A percentile compares a stretch with the other conserved stretches of the same genome.
These are phyloP conservation scores for Drosophila cardini DNA, from an alignment of 1,140 invertebrate genomes.

Conservation along the genomic window DNA sequence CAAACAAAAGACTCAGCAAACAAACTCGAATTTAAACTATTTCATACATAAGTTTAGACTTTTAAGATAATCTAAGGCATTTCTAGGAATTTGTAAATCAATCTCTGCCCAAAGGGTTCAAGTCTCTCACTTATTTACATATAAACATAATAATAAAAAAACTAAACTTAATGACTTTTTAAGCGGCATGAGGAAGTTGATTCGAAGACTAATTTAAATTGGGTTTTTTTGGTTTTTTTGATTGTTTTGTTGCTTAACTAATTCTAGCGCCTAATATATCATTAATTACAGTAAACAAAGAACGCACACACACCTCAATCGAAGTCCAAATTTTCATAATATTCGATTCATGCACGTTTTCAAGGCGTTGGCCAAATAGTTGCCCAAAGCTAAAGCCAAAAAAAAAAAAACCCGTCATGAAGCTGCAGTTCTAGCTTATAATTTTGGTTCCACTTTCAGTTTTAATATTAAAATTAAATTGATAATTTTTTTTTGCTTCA, in stretches of 20 bases:
- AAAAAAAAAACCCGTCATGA: conserved; percentile 42
- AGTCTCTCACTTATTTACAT: conserved; percentile 10
- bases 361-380: conserved; percentile 52
- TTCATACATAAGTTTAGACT: background rate
- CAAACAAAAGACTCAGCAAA: conserved; percentile 44
- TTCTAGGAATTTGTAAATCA: conserved; percentile 4
- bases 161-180: conserved; percentile 45
- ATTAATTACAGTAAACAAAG: conserved; percentile 72
- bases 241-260: conserved; percentile 25
- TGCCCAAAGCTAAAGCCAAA: conserved; percentile 12
- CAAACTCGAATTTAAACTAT: conserved; percentile 20
- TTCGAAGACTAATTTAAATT: conserved; percentile 55
- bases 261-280: conserved; percentile 56
- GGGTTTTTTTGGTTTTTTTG: conserved; percentile 37
- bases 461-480: conserved; percentile 74
- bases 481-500: conserved; percentile 42
- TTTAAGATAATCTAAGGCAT: conserved; percentile 12
- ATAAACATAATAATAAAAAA: background rate
- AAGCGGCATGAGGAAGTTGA: conserved; percentile 54
- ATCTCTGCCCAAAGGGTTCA: conserved; percentile 6
- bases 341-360: conserved; percentile 55
- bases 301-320: conserved; percentile 54
- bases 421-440: conserved; percentile 59
- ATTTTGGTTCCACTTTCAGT: conserved; percentile 62
- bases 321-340: conserved; percentile 50